A percentile compares a stretch with the other conserved stretches of the same genome.
phyloP scores from a whole-genome alignment of 1,140 invertebrate species.

The Neomicropteryx cornuta region DNA sequence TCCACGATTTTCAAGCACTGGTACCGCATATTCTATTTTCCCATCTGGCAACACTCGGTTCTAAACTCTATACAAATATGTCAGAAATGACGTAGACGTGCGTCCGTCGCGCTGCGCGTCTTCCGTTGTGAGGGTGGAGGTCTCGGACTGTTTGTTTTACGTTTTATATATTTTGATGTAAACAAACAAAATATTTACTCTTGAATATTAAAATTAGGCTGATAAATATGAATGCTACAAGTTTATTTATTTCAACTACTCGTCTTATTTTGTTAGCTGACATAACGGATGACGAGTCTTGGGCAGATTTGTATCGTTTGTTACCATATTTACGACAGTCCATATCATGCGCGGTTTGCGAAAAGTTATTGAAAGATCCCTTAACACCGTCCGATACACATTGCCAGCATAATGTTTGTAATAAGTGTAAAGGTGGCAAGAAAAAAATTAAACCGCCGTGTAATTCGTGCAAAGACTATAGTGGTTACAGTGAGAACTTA shows the following conservation, averaged over 20 bases:
- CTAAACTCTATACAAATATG: too few relatives aligned
- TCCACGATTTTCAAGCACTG: too few relatives aligned
- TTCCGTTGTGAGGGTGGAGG: too few relatives aligned
- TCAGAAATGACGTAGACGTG: too few relatives aligned
- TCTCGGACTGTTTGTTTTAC: too few relatives aligned
- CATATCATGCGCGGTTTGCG: conserved; percentile 80
- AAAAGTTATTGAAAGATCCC: conserved; percentile 70
- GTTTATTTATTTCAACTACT: conserved; percentile 73
- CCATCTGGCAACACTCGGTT: too few relatives aligned
- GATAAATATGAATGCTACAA: conserved; percentile 85
- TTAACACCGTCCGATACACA: conserved; percentile 67
- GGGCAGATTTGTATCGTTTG: conserved; percentile 70
- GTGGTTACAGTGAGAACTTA: conserved; percentile 73
- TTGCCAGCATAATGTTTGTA: conserved; percentile 83
- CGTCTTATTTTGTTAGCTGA: conserved; percentile 61
- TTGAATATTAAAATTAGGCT: too few relatives aligned
- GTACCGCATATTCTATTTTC: too few relatives aligned
- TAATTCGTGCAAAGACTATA: conserved; percentile 74
- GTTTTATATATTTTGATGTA: too few relatives aligned
- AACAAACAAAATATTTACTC: too few relatives aligned
- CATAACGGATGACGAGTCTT: conserved; percentile 52
- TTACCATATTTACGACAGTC: conserved; percentile 76
- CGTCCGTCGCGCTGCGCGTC: too few relatives aligned
- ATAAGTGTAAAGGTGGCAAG: conserved; percentile 65
- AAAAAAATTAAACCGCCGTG: conserved; percentile 78